Evolutionary conservation across 2,113 vertebrate genomes (phyloP).

Genomic region (Panthera uncia): DNA sequence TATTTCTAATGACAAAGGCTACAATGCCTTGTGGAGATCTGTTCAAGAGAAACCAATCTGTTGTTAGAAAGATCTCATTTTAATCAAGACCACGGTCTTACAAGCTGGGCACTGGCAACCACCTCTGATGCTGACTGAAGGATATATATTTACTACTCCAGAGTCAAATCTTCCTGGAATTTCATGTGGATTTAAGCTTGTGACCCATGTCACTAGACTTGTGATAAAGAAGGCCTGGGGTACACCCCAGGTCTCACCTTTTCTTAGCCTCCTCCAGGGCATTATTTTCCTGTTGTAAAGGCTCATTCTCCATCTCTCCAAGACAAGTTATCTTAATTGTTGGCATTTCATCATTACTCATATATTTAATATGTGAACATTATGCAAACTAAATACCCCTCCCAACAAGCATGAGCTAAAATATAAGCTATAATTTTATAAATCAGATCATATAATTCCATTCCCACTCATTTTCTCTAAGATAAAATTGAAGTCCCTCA

Average conservation of each 20-base stretch:
- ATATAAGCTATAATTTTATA: neutral
- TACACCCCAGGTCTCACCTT: neutral
- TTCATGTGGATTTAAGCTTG: neutral
- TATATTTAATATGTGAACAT: neutral
- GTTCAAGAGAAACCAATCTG: neutral
- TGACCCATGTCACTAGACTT: neutral
- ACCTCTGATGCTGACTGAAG: neutral
- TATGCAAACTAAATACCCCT: neutral
- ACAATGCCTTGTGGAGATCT: neutral
- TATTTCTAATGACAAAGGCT: neutral
- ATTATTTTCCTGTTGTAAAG: neutral
- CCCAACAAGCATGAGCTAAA: neutral
- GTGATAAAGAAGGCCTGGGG: fast-evolving
- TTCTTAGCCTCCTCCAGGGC: neutral
- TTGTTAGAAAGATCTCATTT: neutral
- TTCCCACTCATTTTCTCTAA: neutral
- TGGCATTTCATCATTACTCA: neutral
- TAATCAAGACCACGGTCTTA: neutral
- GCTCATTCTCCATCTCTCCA: neutral
- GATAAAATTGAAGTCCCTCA: neutral
- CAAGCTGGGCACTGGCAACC: neutral
- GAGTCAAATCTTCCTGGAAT: neutral
- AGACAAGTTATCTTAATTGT: neutral
- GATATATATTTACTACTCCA: neutral
- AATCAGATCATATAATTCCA: neutral